These are phyloP conservation scores for Antedon bifida DNA, from an alignment of 35 echinoderm and acorn worm genomes.

Conservation along the genomic window DNA sequence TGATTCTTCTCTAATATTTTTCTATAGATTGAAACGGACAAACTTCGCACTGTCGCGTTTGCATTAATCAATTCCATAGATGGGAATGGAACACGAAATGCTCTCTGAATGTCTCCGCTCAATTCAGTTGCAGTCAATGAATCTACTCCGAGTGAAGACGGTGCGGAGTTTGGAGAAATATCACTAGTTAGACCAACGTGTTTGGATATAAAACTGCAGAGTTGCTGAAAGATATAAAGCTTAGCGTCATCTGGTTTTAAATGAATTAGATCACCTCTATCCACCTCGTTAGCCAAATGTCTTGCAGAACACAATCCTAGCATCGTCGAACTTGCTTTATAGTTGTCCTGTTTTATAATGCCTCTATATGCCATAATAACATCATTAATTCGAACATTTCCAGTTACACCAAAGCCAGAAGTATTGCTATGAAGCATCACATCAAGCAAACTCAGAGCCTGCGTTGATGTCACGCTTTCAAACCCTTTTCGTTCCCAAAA, in stretches of 20 bases:
- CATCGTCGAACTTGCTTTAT: slow-evolving; percentile 2
- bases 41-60: not conserved
- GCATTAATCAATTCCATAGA: slow-evolving; percentile 14
- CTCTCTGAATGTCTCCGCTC: not conserved
- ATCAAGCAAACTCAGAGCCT: not conserved
- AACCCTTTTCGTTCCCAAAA: slow-evolving; percentile 5
- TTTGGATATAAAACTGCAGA: not conserved
- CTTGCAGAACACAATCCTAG: not conserved
- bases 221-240: not conserved
- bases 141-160: slow-evolving; percentile 16
- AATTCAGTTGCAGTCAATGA: slow-evolving; percentile 15
- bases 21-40: not conserved
- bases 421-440: not conserved
- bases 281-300: not conserved
- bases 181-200: slow-evolving; percentile 5
- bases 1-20: slow-evolving; percentile 15
- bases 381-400: not conserved
- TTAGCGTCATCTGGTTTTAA: slow-evolving; percentile 8
- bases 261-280: not conserved
- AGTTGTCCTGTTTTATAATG: slow-evolving; percentile 6
- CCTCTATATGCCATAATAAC: not conserved
- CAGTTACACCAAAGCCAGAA: not conserved
- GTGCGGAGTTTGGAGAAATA: not conserved
- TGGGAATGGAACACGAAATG: slow-evolving; percentile 2
- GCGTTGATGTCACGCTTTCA: slow-evolving; percentile 9